Conservation (phyloP, 2,113 vertebrate species). For the Cebidichthys violaceus region DNA sequence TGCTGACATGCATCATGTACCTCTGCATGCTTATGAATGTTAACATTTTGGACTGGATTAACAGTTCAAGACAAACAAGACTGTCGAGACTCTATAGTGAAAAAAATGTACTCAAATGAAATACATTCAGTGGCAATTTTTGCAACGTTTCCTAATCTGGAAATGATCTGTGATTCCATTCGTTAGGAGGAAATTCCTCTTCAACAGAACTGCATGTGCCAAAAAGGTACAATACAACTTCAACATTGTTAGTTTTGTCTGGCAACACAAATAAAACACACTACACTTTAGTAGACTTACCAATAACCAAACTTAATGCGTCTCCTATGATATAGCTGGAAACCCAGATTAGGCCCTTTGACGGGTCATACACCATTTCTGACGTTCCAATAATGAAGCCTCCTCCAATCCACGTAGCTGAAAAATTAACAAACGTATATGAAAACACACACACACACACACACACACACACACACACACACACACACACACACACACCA, state of each 20-base stretch:
- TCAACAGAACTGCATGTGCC: not conserved
- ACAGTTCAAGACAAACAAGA: not conserved
- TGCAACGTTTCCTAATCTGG: not conserved
- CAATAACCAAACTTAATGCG: not conserved
- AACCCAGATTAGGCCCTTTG: not conserved
- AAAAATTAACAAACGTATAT: not conserved
- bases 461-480: not conserved
- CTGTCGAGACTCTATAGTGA: not conserved
- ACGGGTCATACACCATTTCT: not conserved
- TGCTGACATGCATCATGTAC: not conserved
- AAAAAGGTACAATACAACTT: not conserved
- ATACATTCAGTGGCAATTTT: not conserved
- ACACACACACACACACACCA: too few relatives aligned
- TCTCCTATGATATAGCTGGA: not conserved
- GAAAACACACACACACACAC: too few relatives aligned
- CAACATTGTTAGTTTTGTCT: not conserved
- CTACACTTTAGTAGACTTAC: not conserved
- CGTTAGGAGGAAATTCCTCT: not conserved
- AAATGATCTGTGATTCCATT: not conserved
- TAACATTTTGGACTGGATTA: not conserved
- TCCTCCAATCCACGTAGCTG: conserved; percentile 2
- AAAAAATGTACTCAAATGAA: not conserved
- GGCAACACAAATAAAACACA: not conserved
- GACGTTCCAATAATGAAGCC: not conserved
- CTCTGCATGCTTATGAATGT: not conserved